Evolutionary conservation across 2,888 invertebrate species (phyloP).

Genomic region (Cosmopolites sordidus): DNA sequence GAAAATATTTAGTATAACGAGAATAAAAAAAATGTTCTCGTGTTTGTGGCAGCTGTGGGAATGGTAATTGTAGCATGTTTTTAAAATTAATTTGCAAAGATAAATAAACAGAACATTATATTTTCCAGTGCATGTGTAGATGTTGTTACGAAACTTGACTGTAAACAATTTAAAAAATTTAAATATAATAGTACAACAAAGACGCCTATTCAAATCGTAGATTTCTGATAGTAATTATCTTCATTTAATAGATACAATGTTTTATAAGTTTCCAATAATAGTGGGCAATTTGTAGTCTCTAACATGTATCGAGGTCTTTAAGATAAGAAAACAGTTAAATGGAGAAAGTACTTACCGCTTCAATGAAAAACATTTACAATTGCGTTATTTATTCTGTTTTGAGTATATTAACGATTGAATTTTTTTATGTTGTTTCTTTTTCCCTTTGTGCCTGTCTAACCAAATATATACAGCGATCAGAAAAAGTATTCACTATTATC

Average conservation of each 20-base stretch:
- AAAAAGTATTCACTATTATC: too few species aligned
- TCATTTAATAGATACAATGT: constrained; percentile 20
- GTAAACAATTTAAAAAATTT: too few species aligned
- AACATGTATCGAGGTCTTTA: constrained; percentile 21
- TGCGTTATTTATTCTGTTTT: not conserved
- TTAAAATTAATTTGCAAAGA: not conserved
- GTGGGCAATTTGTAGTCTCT: constrained; percentile 22
- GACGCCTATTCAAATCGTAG: too few species aligned
- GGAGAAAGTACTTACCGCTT: constrained; percentile 1
- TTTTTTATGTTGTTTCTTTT: too few species aligned
- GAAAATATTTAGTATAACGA: not conserved
- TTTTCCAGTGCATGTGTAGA: too few species aligned
- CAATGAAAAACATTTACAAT: not conserved
- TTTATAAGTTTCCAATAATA: constrained; percentile 22
- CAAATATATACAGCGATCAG: too few species aligned
- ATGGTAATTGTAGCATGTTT: constrained; percentile 37
- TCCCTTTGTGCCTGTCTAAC: too few species aligned
- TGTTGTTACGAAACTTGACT: too few species aligned
- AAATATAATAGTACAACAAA: too few species aligned
- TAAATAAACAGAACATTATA: too few species aligned
- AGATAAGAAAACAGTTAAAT: constrained; percentile 20
- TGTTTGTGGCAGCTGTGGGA: constrained; percentile 62
- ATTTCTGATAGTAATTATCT: too few species aligned
- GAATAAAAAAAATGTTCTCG: constrained; percentile 51
- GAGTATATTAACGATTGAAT: too few species aligned